Conservation (phyloP, 2,888 invertebrate genomes). For the Cheilosia urbana region DNA sequence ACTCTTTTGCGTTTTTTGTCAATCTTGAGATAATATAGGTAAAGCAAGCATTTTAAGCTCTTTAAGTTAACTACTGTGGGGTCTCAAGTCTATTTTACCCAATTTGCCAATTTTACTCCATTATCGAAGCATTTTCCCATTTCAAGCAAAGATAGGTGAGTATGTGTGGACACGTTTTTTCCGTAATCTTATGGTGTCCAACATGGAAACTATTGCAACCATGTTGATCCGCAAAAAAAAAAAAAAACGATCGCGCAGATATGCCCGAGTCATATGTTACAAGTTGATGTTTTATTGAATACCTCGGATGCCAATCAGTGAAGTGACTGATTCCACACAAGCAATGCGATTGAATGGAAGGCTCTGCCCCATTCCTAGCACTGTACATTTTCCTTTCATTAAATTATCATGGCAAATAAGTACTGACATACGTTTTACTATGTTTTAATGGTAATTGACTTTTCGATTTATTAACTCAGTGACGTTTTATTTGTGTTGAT, state of each 20-base stretch:
- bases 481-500: conserved; percentile 33
- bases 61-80: conserved; percentile 28
- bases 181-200: conserved; percentile 29
- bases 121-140: conserved; percentile 7
- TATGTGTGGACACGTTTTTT: conserved; percentile 9
- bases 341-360: conserved; percentile 9
- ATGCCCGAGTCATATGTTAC: conserved; percentile 33
- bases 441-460: conserved; percentile 55
- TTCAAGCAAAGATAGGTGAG: not conserved
- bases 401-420: conserved; percentile 55
- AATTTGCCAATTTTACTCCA: conserved; percentile 18
- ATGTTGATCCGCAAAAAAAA: conserved; percentile 24
- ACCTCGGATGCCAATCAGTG: conserved; percentile 56
- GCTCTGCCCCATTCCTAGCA: conserved; percentile 23
- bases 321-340: conserved; percentile 47
- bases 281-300: conserved; percentile 45
- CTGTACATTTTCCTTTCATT: conserved; percentile 44
- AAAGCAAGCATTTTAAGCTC: conserved; percentile 20
- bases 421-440: conserved; percentile 52
- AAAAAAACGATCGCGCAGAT: conserved; percentile 13
- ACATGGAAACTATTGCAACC: conserved; percentile 41
- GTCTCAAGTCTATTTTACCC: not conserved
- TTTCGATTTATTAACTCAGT: conserved; percentile 22
- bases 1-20: conserved; percentile 1
- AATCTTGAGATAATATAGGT: not conserved